A percentile compares a stretch with the other conserved stretches of the same genome.
These are phyloP conservation scores for Alviniconcha strummeri DNA, from an alignment of 2,888 invertebrate species.

Conservation along the genomic window DNA sequence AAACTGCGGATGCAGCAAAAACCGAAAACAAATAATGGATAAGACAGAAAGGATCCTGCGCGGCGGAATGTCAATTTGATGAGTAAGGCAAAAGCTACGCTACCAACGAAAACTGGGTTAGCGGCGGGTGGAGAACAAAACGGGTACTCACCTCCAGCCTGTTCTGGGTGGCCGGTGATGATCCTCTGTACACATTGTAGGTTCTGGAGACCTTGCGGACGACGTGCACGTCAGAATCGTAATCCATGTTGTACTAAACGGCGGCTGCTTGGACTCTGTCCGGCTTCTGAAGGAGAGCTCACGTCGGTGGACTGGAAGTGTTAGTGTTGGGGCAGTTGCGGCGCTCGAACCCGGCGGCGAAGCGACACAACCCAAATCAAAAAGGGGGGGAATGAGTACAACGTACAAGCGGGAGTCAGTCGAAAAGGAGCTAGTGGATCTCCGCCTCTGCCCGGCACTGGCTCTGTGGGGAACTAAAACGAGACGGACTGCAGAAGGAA, in stretches of 20 bases:
- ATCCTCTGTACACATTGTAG: conserved; percentile 73
- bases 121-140: not conserved
- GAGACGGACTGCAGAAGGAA: conserved; percentile 42
- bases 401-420: conserved; percentile 40
- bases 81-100: too few species aligned
- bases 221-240: conserved; percentile 49
- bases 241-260: conserved; percentile 38
- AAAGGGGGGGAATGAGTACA: conserved; percentile 41
- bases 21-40: too few species aligned
- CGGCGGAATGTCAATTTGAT: too few species aligned
- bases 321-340: not conserved
- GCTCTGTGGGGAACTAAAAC: conserved; percentile 38
- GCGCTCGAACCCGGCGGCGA: not conserved
- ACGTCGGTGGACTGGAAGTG: too few species aligned
- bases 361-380: too few species aligned
- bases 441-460: conserved; percentile 46
- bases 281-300: not conserved
- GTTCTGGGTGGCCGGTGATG: conserved; percentile 71
- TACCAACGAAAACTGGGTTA: too few species aligned
- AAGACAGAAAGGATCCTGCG: too few species aligned
- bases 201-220: conserved; percentile 52
- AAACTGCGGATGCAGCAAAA: too few species aligned
- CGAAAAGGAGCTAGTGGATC: conserved; percentile 48
- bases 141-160: conserved; percentile 69
- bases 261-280: not conserved